phyloP scores from a whole-genome alignment of 2,113 vertebrate species.

The Solenodon paradoxus region DNA sequence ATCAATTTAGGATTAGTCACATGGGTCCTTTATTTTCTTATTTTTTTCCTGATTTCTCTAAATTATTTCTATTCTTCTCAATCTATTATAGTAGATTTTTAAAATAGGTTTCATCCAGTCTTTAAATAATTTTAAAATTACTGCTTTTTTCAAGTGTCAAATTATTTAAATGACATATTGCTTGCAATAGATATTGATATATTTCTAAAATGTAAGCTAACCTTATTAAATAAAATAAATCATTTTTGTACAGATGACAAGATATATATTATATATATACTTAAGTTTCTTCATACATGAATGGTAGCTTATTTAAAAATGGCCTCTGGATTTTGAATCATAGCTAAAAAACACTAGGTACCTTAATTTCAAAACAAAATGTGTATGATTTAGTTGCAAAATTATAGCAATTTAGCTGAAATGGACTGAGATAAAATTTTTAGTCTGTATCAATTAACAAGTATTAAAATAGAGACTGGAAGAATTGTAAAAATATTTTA shows the following conservation, averaged over 20 bases:
- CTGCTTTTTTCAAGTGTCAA: neutral
- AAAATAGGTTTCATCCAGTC: neutral
- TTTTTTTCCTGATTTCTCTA: neutral
- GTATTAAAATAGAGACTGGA: neutral
- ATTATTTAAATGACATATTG: neutral
- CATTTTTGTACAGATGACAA: neutral
- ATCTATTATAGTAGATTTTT: neutral
- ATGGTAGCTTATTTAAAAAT: neutral
- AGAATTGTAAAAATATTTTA: neutral
- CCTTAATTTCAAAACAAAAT: neutral
- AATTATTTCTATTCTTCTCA: neutral
- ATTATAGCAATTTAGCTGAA: neutral
- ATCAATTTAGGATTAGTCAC: accelerated
- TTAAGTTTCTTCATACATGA: neutral
- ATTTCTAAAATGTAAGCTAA: neutral
- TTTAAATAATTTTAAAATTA: neutral
- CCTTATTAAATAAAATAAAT: neutral
- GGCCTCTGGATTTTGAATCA: neutral
- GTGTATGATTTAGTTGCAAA: neutral
- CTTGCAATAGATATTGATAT: neutral
- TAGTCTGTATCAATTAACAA: neutral
- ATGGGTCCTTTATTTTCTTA: neutral
- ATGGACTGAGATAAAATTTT: neutral
- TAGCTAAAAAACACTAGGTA: neutral
- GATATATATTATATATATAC: neutral